Evolutionary conservation across 37 sponge, comb jelly and placozoan genomes (phyloP).

Genomic region (Tethya wilhelma): DNA sequence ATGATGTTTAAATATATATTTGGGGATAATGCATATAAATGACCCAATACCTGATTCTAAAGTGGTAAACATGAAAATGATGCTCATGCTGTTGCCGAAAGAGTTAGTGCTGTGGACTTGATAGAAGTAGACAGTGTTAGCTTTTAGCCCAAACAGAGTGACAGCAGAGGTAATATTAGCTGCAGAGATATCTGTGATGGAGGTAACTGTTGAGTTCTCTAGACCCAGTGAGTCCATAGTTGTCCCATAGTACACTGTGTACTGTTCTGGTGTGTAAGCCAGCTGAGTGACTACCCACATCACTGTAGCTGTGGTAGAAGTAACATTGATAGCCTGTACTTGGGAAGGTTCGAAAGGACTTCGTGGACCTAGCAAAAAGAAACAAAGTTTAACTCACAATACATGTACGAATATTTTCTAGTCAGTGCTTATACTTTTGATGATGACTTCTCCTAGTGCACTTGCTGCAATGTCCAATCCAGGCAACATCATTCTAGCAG

Average conservation of each 20-base stretch:
- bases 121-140: slow-evolving; percentile 31
- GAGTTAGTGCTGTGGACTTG: background rate
- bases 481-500: slow-evolving; percentile 7
- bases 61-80: slow-evolving; percentile 2
- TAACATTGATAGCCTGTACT: background rate
- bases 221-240: background rate
- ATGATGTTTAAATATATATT: background rate
- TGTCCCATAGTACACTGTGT: slow-evolving; percentile 26
- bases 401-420: background rate
- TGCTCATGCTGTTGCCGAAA: background rate
- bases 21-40: background rate
- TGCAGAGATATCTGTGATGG: slow-evolving; percentile 8
- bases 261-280: slow-evolving; percentile 31
- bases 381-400: background rate
- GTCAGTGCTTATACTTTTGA: background rate
- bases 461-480: background rate
- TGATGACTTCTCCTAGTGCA: background rate
- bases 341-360: slow-evolving; percentile 8
- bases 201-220: background rate
- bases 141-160: background rate
- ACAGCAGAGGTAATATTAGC: slow-evolving; percentile 3
- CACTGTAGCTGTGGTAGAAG: slow-evolving; percentile 20
- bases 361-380: background rate
- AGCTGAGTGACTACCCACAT: slow-evolving; percentile 10
- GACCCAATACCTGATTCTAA: slow-evolving; percentile 1